Conservation (phyloP, 2,113 vertebrate species). For the Amazona guildingii region DNA sequence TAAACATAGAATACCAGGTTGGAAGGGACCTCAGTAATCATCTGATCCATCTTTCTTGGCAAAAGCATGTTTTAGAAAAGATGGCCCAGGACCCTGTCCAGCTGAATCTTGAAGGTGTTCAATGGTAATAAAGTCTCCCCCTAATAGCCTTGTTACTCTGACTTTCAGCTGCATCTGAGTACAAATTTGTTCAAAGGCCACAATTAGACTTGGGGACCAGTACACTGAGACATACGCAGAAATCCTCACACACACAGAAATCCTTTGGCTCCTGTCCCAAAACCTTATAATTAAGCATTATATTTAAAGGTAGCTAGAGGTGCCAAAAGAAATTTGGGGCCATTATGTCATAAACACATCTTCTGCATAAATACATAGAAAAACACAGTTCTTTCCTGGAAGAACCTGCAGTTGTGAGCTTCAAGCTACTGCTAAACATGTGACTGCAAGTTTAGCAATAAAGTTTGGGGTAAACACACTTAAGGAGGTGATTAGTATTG, state of each 20-base stretch:
- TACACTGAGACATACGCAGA: background rate
- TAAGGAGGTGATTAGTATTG: background rate
- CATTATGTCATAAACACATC: slow-evolving; percentile 1
- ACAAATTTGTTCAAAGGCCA: background rate
- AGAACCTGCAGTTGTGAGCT: background rate
- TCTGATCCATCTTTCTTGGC: background rate
- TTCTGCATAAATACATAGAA: background rate
- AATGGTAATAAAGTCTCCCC: background rate
- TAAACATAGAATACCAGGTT: background rate
- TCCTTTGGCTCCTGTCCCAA: background rate
- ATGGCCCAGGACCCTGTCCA: background rate
- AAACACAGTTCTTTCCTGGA: background rate
- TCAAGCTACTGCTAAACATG: background rate
- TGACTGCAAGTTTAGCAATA: background rate
- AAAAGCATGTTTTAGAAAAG: background rate
- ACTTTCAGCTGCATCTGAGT: background rate
- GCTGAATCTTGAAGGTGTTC: background rate
- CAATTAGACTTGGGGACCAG: background rate
- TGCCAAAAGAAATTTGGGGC: background rate
- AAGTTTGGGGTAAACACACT: background rate
- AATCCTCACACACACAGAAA: background rate
- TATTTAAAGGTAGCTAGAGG: background rate
- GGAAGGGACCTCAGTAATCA: background rate
- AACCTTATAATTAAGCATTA: background rate
- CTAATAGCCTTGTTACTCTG: background rate